Percentiles rank a stretch among this genome's conserved stretches.
These are phyloP conservation scores for Cliona cf. orientalis DNA, from an alignment of 37 sponge, comb jelly and placozoan species.

Conservation along the genomic window DNA sequence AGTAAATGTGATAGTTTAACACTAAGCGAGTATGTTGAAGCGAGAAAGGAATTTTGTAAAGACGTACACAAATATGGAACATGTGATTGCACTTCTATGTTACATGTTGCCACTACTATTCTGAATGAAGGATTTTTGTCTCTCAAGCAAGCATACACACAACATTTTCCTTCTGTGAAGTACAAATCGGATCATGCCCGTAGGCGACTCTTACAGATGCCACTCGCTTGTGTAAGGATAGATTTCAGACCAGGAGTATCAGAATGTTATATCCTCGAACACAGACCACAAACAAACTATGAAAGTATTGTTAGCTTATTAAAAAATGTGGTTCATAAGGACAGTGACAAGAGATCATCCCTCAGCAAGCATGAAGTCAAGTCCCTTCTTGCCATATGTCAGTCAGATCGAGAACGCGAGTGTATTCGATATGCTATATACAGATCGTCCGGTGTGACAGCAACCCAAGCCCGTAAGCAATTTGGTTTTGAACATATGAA, in stretches of 20 bases:
- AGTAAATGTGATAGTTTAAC: neutral
- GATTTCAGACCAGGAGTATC: neutral
- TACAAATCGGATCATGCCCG: slow-evolving; percentile 9
- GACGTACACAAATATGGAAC: neutral
- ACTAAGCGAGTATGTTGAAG: slow-evolving; percentile 17
- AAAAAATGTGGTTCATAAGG: neutral
- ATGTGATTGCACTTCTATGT: neutral
- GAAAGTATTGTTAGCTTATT: neutral
- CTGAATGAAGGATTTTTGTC: neutral
- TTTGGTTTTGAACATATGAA: slow-evolving; percentile 3
- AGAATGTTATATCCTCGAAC: slow-evolving; percentile 6
- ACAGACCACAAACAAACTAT: neutral
- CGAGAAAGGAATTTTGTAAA: neutral
- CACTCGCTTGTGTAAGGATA: neutral
- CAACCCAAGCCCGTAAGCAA: neutral
- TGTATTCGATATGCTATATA: slow-evolving; percentile 12
- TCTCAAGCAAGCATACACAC: slow-evolving; percentile 3
- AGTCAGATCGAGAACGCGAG: slow-evolving; percentile 27
- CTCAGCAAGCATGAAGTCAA: neutral
- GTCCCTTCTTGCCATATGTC: too few relatives aligned
- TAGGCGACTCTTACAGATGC: slow-evolving; percentile 8
- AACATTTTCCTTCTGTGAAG: slow-evolving; percentile 1
- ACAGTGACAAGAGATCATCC: slow-evolving; percentile 3
- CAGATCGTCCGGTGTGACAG: slow-evolving; percentile 15
- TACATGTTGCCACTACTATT: neutral